A percentile compares a stretch with the other conserved stretches of the same genome.
These are phyloP conservation scores for Lycopodina hypogea DNA, from an alignment of 37 sponge, comb jelly and placozoan species.

Conservation along the genomic window DNA sequence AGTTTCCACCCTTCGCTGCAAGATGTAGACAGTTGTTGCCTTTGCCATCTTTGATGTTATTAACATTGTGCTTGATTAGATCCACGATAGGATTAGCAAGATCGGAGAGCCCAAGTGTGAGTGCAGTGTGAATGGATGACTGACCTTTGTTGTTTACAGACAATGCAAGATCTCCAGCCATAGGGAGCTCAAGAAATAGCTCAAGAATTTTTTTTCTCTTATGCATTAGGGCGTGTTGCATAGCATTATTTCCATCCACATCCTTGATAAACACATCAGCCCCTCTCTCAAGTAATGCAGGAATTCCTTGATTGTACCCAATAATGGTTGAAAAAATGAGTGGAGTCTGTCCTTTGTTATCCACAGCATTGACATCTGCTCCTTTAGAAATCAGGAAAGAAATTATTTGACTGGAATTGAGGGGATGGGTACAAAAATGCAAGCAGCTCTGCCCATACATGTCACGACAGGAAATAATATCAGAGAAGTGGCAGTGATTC, in stretches of 20 bases:
- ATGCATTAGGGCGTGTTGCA: conserved; percentile 53
- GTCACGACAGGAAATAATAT: conserved; percentile 24
- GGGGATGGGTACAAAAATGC: conserved; percentile 40
- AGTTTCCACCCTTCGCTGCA: conserved; percentile 60
- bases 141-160: conserved; percentile 15
- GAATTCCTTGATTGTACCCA: conserved; percentile 33
- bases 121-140: conserved; percentile 58
- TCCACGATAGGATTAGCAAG: conserved; percentile 28
- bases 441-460: conserved; percentile 43
- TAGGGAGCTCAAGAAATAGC: conserved; percentile 23
- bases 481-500: neutral
- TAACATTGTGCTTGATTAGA: conserved; percentile 15
- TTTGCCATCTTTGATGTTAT: conserved; percentile 29
- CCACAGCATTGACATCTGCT: conserved; percentile 33
- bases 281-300: conserved; percentile 31
- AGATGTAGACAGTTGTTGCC: conserved; percentile 69
- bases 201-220: conserved; percentile 27
- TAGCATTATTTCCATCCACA: conserved; percentile 32
- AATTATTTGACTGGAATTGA: conserved; percentile 32
- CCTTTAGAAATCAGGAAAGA: conserved; percentile 45
- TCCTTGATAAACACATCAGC: conserved; percentile 43
- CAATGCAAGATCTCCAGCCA: conserved; percentile 30
- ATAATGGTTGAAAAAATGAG: conserved; percentile 51
- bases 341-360: conserved; percentile 68
- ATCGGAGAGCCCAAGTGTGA: conserved; percentile 4